phyloP scores from a whole-genome alignment of 2,113 vertebrate species.

The Oreocharis arfaki region DNA sequence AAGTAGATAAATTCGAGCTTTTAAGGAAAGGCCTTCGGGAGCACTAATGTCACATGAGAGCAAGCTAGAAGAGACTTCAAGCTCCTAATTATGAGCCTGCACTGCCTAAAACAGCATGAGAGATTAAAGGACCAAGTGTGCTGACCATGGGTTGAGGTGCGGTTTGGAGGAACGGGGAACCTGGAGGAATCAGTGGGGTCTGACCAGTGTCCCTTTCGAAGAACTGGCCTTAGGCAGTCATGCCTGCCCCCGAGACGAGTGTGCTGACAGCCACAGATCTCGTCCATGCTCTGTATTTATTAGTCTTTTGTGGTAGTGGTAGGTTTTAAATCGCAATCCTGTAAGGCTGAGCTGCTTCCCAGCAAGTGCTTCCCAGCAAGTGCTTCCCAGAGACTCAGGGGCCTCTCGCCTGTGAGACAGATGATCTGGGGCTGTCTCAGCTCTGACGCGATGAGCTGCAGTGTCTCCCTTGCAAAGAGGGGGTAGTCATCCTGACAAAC shows the following conservation, averaged over 20 bases:
- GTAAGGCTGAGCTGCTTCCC: neutral
- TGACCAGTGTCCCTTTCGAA: neutral
- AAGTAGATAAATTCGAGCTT: neutral
- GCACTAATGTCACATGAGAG: neutral
- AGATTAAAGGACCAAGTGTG: neutral
- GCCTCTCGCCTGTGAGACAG: neutral
- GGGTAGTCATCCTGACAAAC: conserved; percentile 49
- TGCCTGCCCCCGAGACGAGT: rapidly evolving
- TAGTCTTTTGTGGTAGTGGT: neutral
- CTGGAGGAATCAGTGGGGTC: neutral
- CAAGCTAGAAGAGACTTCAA: neutral
- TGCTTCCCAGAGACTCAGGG: neutral
- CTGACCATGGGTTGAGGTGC: rapidly evolving
- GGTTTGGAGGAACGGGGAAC: neutral
- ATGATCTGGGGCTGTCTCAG: conserved; percentile 6
- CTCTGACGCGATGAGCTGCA: neutral
- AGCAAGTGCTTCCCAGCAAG: neutral
- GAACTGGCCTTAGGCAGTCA: neutral
- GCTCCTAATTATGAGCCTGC: neutral
- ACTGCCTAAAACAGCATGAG: neutral
- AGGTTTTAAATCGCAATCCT: neutral
- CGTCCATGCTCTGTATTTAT: neutral
- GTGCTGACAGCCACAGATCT: neutral
- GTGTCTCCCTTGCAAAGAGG: conserved; percentile 4
- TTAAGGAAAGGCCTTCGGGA: neutral